These are phyloP conservation scores for Drosophila diplacantha DNA, from an alignment of 2,888 invertebrate species.

Conservation along the genomic window DNA sequence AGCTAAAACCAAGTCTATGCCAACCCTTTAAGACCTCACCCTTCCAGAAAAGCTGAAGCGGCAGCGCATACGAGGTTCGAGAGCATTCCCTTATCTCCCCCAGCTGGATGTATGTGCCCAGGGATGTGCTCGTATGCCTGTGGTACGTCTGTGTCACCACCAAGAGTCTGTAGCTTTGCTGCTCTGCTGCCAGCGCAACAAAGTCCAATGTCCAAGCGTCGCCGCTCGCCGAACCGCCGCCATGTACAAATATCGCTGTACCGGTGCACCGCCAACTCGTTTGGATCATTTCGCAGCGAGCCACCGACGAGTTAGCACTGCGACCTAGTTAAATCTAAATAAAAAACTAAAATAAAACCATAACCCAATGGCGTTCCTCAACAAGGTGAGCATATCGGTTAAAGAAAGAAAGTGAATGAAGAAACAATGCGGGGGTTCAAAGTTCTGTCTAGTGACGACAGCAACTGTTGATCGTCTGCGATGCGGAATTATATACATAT, in stretches of 20 bases:
- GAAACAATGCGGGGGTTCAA: conserved; percentile 13
- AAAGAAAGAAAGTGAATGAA: conserved; percentile 10
- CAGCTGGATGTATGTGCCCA: background rate
- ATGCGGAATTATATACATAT: conserved; percentile 10
- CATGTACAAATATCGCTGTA: conserved; percentile 18
- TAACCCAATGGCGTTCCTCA: conserved; percentile 64
- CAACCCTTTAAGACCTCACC: background rate
- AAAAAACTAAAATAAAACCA: conserved; percentile 19
- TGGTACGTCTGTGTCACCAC: conserved; percentile 18
- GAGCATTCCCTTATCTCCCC: conserved; percentile 16
- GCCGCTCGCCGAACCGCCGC: conserved; percentile 1
- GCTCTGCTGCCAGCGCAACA: conserved; percentile 26
- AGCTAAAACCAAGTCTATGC: background rate
- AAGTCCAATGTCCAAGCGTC: conserved; percentile 54
- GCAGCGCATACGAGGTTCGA: conserved; percentile 11
- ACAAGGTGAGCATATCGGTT: conserved; percentile 57
- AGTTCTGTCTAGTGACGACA: conserved; percentile 43
- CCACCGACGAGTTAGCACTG: conserved; percentile 40
- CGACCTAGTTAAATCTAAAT: conserved; percentile 35
- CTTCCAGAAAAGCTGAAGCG: background rate
- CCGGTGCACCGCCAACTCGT: conserved; percentile 37
- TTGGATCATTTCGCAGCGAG: conserved; percentile 45
- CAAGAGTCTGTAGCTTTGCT: conserved; percentile 19
- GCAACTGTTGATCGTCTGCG: conserved; percentile 49
- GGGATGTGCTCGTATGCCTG: conserved; percentile 2